Evolutionary conservation across 2,113 vertebrate genomes (phyloP), one percentile per base, ranked within the genome.

Genomic region (Columba janthina): DNA sequence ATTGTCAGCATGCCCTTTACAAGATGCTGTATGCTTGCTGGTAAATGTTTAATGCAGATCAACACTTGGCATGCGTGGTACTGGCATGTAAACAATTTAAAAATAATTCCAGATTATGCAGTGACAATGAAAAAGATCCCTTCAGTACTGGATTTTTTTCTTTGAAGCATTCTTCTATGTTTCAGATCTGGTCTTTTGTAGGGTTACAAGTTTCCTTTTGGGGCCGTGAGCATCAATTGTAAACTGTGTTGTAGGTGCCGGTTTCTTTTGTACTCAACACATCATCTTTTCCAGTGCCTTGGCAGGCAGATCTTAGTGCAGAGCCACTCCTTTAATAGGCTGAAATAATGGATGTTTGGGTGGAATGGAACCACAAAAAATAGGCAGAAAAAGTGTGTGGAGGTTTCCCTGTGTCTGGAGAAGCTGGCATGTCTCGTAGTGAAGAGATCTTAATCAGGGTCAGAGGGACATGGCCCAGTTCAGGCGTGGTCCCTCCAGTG

Each of bases 301-400:
- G 77, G 92, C 83, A 89, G 78, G n/a, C 29, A 71, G 34, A 48
- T 50, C 48, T 81, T 36, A 48, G 50, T 36, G 46, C 48, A 69
- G 80, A 93, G 77, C 69, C 77, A 40, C 78, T 94, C 76, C 88
- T 93, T 88, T 82, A 87, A 94, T 95, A 51, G 90, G 66, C 81
- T 90, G 75, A 54, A 92, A 89, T 85, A 92, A 87, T 62, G 86
- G 90, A 28, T 85, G 40, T 87, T 92, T 75, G 76, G 50, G 76
- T 84, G 46, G 90, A 87, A 62, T 69, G 36, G 20, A 85, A 71
- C 88, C 76, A 31, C 92, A 66, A 56, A 66, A 89, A 93, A 61
- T 2, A 40, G 50, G 44, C 79, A 92, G 69, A 61, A 87, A 31
- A 75, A 69, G 2, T 5, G 3, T 29, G 34, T 38, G 85, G 42